phyloP scores from a whole-genome alignment of 2,888 invertebrate genomes.

The Eristalis arbustorum region DNA sequence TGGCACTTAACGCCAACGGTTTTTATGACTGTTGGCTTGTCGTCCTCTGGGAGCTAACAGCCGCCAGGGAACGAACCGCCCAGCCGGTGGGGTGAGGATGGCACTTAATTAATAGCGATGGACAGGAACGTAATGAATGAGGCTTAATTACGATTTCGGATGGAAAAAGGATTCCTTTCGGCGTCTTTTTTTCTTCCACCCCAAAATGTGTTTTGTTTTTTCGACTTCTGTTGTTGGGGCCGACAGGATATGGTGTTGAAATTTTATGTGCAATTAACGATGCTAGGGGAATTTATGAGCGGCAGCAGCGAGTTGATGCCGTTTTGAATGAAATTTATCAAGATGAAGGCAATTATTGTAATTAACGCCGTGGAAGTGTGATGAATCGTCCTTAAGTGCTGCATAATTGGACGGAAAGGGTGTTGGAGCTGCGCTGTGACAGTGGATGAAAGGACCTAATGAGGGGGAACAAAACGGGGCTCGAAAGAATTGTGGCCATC shows the following conservation, averaged over 20 bases:
- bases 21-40: conserved; percentile 37
- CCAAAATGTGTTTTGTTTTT: not conserved
- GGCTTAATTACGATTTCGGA: conserved; percentile 43
- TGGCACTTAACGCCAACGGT: conserved; percentile 47
- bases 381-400: conserved; percentile 33
- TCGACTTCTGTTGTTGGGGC: not conserved
- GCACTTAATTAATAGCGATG: conserved; percentile 55
- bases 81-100: conserved; percentile 8
- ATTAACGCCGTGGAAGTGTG: conserved; percentile 32
- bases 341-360: conserved; percentile 51
- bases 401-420: conserved; percentile 17
- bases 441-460: conserved; percentile 10
- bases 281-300: conserved; percentile 24
- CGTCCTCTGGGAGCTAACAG: conserved; percentile 13
- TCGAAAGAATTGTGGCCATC: not conserved
- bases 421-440: not conserved
- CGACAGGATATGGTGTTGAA: conserved; percentile 15
- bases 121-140: conserved; percentile 46
- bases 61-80: not conserved
- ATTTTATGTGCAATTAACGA: conserved; percentile 51
- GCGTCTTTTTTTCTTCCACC: not conserved
- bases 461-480: not conserved
- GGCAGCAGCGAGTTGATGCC: not conserved
- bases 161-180: not conserved
- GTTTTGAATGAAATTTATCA: conserved; percentile 30